Percentiles rank a stretch among this genome's conserved stretches.
Evolutionary conservation across 35 echinoderm and acorn worm genomes (phyloP).

Genomic region (Lytechinus pictus): DNA sequence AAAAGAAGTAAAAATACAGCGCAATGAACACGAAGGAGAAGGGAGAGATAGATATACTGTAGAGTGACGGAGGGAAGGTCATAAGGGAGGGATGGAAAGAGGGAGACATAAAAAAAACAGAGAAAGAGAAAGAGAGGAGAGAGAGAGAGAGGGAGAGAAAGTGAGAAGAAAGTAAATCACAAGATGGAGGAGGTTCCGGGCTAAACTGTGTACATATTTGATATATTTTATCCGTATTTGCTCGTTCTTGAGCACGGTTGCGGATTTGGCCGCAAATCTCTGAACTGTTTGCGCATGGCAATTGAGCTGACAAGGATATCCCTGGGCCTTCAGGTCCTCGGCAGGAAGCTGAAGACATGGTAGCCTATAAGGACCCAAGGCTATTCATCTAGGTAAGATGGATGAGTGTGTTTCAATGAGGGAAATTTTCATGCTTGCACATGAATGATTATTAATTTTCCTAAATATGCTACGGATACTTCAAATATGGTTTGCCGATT

Average conservation of each 20-base stretch:
- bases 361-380: neutral
- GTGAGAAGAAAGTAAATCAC: neutral
- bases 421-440: neutral
- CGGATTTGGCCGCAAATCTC: constrained; percentile 1
- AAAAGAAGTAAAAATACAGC: too few relatives aligned
- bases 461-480: neutral
- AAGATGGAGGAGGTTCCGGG: neutral
- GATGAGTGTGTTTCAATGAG: neutral
- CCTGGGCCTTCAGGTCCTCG: neutral
- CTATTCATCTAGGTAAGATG: neutral
- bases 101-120: neutral
- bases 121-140: neutral
- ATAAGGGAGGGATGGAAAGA: neutral
- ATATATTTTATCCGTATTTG: constrained; percentile 15
- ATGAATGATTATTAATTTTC: neutral
- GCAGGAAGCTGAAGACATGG: neutral
- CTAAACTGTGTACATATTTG: constrained; percentile 13
- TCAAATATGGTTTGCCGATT: neutral
- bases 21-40: too few relatives aligned
- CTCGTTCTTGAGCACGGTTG: neutral
- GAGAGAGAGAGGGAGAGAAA: neutral
- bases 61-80: neutral
- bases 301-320: neutral
- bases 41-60: neutral
- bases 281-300: neutral